Evolutionary conservation across 2,888 invertebrate genomes (phyloP).

Genomic region (Drosophila paramelanica): DNA sequence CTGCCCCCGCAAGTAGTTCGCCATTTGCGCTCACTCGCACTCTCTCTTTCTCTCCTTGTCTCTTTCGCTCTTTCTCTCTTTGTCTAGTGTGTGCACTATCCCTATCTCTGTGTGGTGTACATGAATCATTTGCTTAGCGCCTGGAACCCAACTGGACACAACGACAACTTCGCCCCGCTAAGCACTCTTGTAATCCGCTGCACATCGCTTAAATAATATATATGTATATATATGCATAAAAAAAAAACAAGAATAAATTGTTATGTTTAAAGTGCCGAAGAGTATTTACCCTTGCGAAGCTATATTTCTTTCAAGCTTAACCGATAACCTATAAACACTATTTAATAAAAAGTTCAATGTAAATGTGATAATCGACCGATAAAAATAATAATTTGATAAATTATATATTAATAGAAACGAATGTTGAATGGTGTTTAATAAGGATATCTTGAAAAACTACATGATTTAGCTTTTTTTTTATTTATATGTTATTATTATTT

Average conservation of each 20-base stretch:
- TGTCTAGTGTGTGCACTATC: background rate
- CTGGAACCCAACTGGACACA: slow-evolving; percentile 37
- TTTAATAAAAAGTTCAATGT: no score
- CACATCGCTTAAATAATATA: background rate
- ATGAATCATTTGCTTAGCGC: slow-evolving; percentile 50
- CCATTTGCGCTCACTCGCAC: background rate
- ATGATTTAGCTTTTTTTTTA: no score
- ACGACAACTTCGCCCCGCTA: slow-evolving; percentile 19
- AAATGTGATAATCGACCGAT: no score
- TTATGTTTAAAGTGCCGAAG: background rate
- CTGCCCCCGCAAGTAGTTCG: background rate
- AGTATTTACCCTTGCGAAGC: background rate
- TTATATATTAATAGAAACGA: no score
- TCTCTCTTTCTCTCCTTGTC: background rate
- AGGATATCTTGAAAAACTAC: no score
- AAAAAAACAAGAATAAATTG: background rate
- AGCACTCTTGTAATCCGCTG: slow-evolving; percentile 24
- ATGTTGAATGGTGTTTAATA: no score
- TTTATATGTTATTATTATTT: no score
- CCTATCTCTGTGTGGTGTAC: background rate
- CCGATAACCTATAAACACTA: no score
- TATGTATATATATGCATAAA: no score
- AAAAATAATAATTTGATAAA: no score
- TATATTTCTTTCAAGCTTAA: background rate
- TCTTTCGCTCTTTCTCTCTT: background rate